phyloP scores from a whole-genome alignment of 2,797 vertebrate genomes.

The Xenentodon cancila region DNA sequence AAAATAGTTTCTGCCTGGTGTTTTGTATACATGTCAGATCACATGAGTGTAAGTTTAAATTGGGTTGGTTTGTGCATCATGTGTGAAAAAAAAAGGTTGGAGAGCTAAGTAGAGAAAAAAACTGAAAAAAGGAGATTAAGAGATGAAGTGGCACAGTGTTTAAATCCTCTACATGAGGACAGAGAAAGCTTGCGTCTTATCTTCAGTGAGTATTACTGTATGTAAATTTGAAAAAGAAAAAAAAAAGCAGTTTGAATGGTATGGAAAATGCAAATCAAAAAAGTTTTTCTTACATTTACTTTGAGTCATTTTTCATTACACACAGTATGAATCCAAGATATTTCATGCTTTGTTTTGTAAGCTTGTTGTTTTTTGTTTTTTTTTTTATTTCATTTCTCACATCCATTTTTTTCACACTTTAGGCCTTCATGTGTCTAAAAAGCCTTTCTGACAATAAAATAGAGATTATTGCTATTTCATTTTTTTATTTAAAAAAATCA shows the following conservation, averaged over 20 bases:
- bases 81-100: conserved; percentile 50
- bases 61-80: conserved; percentile 71
- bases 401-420: too few species aligned
- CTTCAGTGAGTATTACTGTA: conserved; percentile 7
- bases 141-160: conserved; percentile 23
- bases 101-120: conserved; percentile 32
- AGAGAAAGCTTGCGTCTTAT: conserved; percentile 26
- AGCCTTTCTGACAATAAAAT: too few species aligned
- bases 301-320: background rate
- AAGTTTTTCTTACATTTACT: background rate
- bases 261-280: background rate
- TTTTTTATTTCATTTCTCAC: too few species aligned
- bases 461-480: too few species aligned
- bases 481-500: too few species aligned
- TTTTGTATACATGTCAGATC: conserved; percentile 84
- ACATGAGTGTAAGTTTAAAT: conserved; percentile 78
- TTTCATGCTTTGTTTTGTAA: too few species aligned
- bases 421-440: too few species aligned
- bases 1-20: conserved; percentile 76
- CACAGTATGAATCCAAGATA: too few species aligned
- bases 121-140: conserved; percentile 5
- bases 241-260: too few species aligned
- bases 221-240: background rate
- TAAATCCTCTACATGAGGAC: conserved; percentile 19
- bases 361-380: too few species aligned